These are phyloP conservation scores for Larimichthys polyactis DNA, from an alignment of 2,113 vertebrate genomes.

Conservation along the genomic window DNA sequence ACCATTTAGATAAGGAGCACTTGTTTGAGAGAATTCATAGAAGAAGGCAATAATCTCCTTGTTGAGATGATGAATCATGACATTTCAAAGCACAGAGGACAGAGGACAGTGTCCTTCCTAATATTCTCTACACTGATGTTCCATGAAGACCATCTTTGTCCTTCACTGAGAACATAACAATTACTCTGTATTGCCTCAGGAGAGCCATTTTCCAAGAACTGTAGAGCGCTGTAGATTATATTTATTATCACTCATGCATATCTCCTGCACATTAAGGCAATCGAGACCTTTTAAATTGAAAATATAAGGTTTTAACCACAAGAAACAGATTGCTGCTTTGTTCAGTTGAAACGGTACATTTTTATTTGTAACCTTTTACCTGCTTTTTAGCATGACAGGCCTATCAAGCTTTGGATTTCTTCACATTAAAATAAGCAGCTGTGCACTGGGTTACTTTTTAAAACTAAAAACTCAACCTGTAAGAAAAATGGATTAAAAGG, in stretches of 20 bases:
- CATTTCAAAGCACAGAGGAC: conserved; percentile 9
- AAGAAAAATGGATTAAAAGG: no score
- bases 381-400: not conserved
- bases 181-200: not conserved
- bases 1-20: not conserved
- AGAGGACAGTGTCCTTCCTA: not conserved
- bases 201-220: conserved; percentile 20
- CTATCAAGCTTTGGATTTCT: not conserved
- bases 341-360: not conserved
- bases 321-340: not conserved
- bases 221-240: conserved; percentile 10
- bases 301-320: not conserved
- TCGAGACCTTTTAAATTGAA: not conserved
- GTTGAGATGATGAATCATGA: conserved; percentile 30
- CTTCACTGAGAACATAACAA: conserved; percentile 42
- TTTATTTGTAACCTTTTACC: not conserved
- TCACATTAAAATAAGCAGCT: not conserved
- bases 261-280: conserved; percentile 3
- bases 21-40: conserved; percentile 3
- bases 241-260: conserved; percentile 11
- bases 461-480: no score
- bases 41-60: not conserved
- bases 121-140: not conserved
- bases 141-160: conserved; percentile 12
- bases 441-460: no score